Percentiles rank a stretch among this genome's conserved stretches.
These are phyloP conservation scores for Pherbina coryleti DNA, from an alignment of 2,888 invertebrate genomes.

Conservation along the genomic window DNA sequence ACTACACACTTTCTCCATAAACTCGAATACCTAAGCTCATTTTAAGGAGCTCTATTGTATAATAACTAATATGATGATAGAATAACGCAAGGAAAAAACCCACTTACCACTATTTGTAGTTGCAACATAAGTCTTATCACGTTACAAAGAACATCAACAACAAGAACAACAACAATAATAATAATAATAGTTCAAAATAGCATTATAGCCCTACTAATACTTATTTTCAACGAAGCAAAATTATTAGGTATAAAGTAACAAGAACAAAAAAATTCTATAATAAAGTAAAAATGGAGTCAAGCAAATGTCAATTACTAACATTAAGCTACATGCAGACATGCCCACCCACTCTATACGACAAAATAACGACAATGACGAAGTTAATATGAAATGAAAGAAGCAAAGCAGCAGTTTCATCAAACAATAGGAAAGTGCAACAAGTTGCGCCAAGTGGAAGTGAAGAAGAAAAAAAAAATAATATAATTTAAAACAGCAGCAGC, in stretches of 20 bases:
- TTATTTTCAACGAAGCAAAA: background rate
- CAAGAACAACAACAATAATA: no score
- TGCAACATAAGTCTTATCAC: no score
- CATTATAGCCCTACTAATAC: no score
- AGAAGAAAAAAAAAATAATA: background rate
- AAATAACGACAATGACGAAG: background rate
- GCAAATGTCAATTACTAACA: constrained; percentile 5
- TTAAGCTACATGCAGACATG: background rate
- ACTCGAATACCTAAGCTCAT: no score
- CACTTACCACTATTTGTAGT: no score
- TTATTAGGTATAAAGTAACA: background rate
- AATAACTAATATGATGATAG: no score
- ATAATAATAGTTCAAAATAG: no score
- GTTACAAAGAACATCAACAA: no score
- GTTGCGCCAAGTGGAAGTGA: background rate
- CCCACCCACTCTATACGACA: background rate
- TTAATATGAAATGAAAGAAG: background rate
- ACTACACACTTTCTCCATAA: no score
- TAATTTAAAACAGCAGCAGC: background rate
- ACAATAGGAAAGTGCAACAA: constrained; percentile 16
- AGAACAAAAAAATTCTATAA: background rate
- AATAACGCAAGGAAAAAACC: no score
- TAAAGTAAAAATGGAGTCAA: no score
- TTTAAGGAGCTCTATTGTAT: no score
- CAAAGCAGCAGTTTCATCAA: background rate